Base-by-base conservation (phyloP, 2,797 vertebrate species). In the Moxostoma hubbsi region DNA sequence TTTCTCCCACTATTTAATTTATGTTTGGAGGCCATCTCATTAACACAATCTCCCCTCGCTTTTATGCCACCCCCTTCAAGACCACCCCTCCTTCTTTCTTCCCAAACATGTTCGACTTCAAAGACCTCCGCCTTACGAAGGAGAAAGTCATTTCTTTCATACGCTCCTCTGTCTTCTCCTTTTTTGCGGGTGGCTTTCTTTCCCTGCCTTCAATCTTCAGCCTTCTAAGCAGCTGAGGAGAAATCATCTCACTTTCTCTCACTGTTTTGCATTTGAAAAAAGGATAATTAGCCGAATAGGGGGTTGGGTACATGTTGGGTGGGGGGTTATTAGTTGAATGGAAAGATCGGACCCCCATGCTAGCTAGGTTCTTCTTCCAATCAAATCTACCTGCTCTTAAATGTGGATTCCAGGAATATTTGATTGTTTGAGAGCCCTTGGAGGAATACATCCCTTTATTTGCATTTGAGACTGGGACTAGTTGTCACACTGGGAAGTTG, bases 251-350 rank as follows among this genome's bases (percentile, higher is more conserved):
- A 93, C 90, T 94, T 94, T 93, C 92, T 86, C 80, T 75, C 61
- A 75, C 90, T 90, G 88, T 90, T 94, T 93, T 94, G 92, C 93
- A 94, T 94, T 91, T 93, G 90, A 94, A 94, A 93, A 93, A 93
- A 89, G 85, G 89, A 90, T 91, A 92, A 94, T 94, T 94, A 93
- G 90, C 91, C 88, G 85, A 89, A 87, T 86, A 89, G 88, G 87
- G 86, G 51, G 73, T 70, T 81, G 78, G 79, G 82, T 71, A 63
- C 16, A 49, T n/a, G 73, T 59, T 85, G 83, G 85, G 73, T 89
- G 36, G 79, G 6, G 69, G 58, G 83, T 77, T 63, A 77, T 73
- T 78, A 79, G 82, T 61, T 73, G 84, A 79, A 86, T 67, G 81
- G 79, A 66, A 72, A 75, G 65, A 49, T 69, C 77, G 63, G 47